Conservation (phyloP, 35 echinoderm and acorn worm species). For the Diadema setosum region DNA sequence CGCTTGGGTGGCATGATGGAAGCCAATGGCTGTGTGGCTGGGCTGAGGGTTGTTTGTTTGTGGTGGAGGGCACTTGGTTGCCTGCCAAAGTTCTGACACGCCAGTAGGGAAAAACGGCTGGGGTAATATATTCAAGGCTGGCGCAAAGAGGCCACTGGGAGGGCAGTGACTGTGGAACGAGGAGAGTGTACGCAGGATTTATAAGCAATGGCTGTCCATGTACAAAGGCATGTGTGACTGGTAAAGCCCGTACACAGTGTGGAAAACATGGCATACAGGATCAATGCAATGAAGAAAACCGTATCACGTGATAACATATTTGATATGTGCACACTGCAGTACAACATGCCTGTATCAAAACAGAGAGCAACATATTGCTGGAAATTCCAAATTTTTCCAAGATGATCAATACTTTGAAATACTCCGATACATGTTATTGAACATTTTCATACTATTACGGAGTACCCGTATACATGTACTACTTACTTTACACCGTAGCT, state of each 20-base stretch:
- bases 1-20: slow-evolving; percentile 13
- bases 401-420: too few species aligned
- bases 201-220: background rate
- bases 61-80: slow-evolving; percentile 10
- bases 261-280: background rate
- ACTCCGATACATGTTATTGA: too few species aligned
- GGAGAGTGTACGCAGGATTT: background rate
- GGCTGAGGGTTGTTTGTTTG: slow-evolving; percentile 9
- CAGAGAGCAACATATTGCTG: too few species aligned
- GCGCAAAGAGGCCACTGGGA: slow-evolving; percentile 1
- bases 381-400: too few species aligned
- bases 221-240: background rate
- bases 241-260: background rate
- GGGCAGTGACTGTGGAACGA: background rate
- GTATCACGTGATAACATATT: background rate
- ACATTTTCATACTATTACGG: too few species aligned
- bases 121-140: slow-evolving; percentile 25
- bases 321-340: background rate
- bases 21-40: background rate
- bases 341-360: background rate
- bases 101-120: background rate
- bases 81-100: slow-evolving; percentile 4
- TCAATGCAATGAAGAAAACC: background rate
- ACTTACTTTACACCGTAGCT: too few species aligned
- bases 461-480: too few species aligned